Evolutionary conservation across 2,113 vertebrate genomes (phyloP).

Genomic region (Phyllostomus hastatus): DNA sequence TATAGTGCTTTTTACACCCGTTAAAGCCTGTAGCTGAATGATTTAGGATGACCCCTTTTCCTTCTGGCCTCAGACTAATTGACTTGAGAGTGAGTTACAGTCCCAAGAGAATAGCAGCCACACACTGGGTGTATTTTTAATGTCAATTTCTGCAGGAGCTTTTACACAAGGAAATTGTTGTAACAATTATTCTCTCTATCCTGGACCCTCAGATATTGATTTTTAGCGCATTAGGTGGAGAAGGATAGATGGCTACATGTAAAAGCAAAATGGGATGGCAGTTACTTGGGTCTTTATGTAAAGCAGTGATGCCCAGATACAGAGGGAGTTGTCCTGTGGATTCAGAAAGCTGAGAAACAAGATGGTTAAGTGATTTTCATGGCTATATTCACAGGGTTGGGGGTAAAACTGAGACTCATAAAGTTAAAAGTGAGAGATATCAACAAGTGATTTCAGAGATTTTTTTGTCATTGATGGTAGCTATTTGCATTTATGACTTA

Average conservation of each 20-base stretch:
- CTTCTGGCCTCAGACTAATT: slow-evolving; percentile 67
- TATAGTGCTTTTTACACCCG: slow-evolving; percentile 43
- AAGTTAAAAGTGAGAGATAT: not conserved
- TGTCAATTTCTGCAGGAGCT: slow-evolving; percentile 76
- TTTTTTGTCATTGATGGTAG: not conserved
- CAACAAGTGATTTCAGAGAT: not conserved
- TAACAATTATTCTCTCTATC: slow-evolving; percentile 67
- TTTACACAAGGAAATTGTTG: slow-evolving; percentile 75
- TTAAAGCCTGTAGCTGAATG: slow-evolving; percentile 53
- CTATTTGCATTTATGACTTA: not conserved
- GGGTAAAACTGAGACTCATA: not conserved
- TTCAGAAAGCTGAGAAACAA: not conserved
- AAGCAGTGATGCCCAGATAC: not conserved
- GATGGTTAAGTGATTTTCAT: not conserved
- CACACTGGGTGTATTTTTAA: slow-evolving; percentile 67
- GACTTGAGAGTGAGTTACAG: slow-evolving; percentile 71
- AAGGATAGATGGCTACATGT: slow-evolving; percentile 36
- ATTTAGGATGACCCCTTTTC: slow-evolving; percentile 68
- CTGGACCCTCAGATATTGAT: slow-evolving; percentile 67
- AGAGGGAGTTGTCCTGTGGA: not conserved
- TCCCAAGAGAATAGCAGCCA: slow-evolving; percentile 43
- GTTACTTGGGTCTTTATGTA: not conserved
- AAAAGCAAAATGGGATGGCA: slow-evolving; percentile 47
- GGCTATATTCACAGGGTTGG: not conserved
- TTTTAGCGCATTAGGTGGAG: slow-evolving; percentile 61